Evolutionary conservation across 2,888 invertebrate genomes (phyloP).

Genomic region (Amblyjoppa fuscipennis): DNA sequence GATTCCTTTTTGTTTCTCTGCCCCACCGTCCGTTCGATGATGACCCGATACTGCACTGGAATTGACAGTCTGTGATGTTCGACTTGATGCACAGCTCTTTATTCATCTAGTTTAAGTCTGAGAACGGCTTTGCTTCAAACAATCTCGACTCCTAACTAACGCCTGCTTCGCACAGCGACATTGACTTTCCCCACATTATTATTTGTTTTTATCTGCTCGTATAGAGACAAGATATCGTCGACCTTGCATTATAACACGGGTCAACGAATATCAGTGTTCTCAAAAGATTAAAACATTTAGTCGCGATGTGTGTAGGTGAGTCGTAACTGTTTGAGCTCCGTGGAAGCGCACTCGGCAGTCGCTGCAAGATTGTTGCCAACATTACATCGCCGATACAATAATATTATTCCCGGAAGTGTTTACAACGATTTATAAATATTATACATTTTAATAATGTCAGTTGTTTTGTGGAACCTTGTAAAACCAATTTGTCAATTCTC

Average conservation of each 20-base stretch:
- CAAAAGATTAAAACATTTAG: slow-evolving; percentile 56
- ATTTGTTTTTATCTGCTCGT: slow-evolving; percentile 15
- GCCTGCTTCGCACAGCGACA: neutral
- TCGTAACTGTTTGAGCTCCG: neutral
- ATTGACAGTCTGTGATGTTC: slow-evolving; percentile 69
- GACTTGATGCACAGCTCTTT: slow-evolving; percentile 71
- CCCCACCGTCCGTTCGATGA: slow-evolving; percentile 72
- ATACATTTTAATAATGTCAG: neutral
- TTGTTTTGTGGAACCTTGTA: neutral
- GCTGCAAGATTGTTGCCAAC: neutral
- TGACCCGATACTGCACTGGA: slow-evolving; percentile 77
- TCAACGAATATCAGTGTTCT: slow-evolving; percentile 65
- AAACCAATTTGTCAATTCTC: slow-evolving; percentile 7
- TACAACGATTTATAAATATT: neutral
- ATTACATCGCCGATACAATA: neutral
- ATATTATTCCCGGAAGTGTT: slow-evolving; percentile 1
- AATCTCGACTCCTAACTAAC: neutral
- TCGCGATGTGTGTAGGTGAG: slow-evolving; percentile 40
- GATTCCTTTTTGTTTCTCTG: neutral
- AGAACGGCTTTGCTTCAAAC: slow-evolving; percentile 67
- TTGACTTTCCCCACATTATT: neutral
- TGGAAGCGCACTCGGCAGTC: slow-evolving; percentile 15
- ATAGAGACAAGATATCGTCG: slow-evolving; percentile 46
- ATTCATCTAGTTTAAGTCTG: slow-evolving; percentile 84
- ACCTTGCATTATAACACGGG: slow-evolving; percentile 47